Conservation (phyloP, 2,888 invertebrate species). For the Gymnosoma rotundatum region DNA sequence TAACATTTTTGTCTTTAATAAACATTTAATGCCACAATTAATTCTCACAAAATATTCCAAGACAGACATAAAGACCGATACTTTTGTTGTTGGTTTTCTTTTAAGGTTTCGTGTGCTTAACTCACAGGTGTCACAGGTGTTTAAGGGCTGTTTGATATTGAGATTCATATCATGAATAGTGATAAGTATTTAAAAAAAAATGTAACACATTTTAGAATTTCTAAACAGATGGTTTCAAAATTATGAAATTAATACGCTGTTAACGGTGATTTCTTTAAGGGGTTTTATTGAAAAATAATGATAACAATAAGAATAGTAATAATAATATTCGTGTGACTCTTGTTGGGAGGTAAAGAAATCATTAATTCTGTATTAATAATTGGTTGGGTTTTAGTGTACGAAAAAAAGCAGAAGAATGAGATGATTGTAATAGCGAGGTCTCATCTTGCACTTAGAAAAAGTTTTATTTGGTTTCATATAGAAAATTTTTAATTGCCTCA, state of each 20-base stretch:
- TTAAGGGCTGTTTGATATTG: conserved; percentile 8
- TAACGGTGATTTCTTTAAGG: conserved; percentile 47
- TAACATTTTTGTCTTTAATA: conserved; percentile 43
- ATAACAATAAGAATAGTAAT: not conserved
- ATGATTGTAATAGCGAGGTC: no score
- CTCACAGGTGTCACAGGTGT: conserved; percentile 62
- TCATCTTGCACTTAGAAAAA: no score
- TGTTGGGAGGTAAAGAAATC: conserved; percentile 58
- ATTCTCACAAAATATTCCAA: conserved; percentile 49
- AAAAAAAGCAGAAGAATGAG: no score
- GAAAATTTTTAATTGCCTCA: no score
- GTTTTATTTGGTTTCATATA: no score
- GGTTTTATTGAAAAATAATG: not conserved
- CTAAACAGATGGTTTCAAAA: conserved; percentile 50
- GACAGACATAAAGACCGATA: not conserved
- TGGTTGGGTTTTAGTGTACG: no score
- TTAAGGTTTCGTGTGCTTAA: conserved; percentile 64
- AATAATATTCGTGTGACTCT: conserved; percentile 68
- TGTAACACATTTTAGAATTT: conserved; percentile 27
- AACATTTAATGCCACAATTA: conserved; percentile 54
- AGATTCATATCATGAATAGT: conserved; percentile 9
- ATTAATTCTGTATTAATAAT: not conserved
- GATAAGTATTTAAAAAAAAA: conserved; percentile 8
- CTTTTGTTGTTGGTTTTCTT: conserved; percentile 15
- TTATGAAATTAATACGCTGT: conserved; percentile 53